Evolutionary conservation across 2,113 vertebrate genomes (phyloP), one percentile per base, ranked within the genome.

Genomic region (Paramormyrops kingsleyae): DNA sequence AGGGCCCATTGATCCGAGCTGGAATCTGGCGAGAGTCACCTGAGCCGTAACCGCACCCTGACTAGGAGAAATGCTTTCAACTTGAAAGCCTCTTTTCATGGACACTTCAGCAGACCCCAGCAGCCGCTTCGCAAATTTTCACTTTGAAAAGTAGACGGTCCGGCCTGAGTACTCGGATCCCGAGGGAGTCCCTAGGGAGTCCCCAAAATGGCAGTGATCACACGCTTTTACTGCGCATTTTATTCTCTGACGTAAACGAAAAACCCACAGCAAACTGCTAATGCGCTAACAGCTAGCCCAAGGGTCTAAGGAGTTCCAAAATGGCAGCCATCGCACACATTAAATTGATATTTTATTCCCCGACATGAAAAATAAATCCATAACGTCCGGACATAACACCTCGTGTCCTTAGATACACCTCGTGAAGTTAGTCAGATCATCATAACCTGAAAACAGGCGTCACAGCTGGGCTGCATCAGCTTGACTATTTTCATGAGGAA

Each of bases 331-430:
- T 80, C 0, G 2, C 74, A 42, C 15, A 77, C 17, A 19, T 77
- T 35, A 4, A 35, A 12, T 74, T 13, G 8, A 12, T 12, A 74
- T 74, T 74, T 74, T 35, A 35, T 74, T 74, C 27, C 31, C 12
- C 4, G 10, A 74, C n/a, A 13, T 62, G 56, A 35, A 74, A 27
- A 27, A 74, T 74, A 74, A 74, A 74, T 10, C 66, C 27, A 12
- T 62, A 62, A 62, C 56, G 10, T 70, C 62, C 15, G 39, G 6
- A 83, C 39, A 46, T 21, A 46, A 46, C 42, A 83, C 35, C 80
- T 83, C 44, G 42, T 74, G 62, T 77, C 88, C 44, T 70, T 35
- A 66, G 88, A 74, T 70, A 24, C 88, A 88, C 88, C 62, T 74
- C 5, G 15, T 24, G 15, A 62, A 66, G n/a, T 49, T 77, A 74